A percentile compares a stretch with the other conserved stretches of the same genome.
phyloP scores from a whole-genome alignment of 2,797 vertebrate genomes.

The Paramormyrops hopkinsi region DNA sequence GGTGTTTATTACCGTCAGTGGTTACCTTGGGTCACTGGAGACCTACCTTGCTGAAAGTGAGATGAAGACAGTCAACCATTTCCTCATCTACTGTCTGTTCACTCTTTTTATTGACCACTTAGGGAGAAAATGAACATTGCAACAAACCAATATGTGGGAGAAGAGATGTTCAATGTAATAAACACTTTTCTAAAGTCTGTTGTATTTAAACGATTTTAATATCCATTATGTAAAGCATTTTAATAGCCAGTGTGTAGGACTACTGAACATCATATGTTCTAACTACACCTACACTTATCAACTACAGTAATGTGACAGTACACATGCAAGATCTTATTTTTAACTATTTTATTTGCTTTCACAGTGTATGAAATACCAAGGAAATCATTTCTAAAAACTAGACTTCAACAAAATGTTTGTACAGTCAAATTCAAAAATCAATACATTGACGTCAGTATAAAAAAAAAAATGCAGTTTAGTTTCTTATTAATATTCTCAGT shows the following conservation, averaged over 20 bases:
- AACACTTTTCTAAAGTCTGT: neutral
- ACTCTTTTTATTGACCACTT: neutral
- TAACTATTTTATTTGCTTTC: neutral
- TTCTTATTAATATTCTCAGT: neutral
- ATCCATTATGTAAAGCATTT: constrained; percentile 9
- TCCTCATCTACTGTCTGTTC: neutral
- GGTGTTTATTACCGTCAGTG: neutral
- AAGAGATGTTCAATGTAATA: neutral
- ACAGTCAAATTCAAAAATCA: neutral
- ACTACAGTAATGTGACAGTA: neutral
- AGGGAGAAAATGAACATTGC: neutral
- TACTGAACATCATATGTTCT: neutral
- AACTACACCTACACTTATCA: neutral
- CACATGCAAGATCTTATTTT: neutral
- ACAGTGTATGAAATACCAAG: neutral
- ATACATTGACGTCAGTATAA: neutral
- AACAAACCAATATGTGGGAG: neutral
- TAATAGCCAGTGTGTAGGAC: neutral
- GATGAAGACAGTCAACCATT: neutral
- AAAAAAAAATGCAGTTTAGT: neutral
- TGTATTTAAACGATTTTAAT: neutral
- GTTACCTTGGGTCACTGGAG: neutral
- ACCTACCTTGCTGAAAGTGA: neutral
- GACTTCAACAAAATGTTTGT: neutral
- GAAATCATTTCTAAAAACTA: neutral